Conservation (phyloP, 1,140 invertebrate genomes). For the Dufourea novaeangliae region DNA sequence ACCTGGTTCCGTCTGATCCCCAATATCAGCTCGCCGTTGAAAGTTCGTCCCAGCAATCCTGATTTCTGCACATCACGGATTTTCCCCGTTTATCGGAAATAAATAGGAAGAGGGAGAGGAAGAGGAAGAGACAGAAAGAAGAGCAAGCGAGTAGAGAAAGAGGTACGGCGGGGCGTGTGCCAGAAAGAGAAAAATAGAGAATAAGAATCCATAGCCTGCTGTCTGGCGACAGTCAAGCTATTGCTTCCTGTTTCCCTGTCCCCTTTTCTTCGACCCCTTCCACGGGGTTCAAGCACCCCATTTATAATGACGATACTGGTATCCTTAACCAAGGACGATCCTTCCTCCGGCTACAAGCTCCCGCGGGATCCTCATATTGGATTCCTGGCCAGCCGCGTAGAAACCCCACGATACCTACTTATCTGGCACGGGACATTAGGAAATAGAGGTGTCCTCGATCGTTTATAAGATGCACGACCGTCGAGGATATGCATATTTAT, state of each 20-base stretch:
- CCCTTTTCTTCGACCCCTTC: not conserved
- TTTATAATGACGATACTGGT: conserved; percentile 61
- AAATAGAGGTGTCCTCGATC: conserved; percentile 56
- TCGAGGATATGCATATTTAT: conserved; percentile 25
- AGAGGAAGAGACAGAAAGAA: not conserved
- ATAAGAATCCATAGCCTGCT: conserved; percentile 11
- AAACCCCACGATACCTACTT: conserved; percentile 44
- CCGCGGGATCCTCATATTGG: conserved; percentile 54
- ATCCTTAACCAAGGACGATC: conserved; percentile 50
- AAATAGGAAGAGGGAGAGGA: conserved; percentile 18
- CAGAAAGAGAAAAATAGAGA: not conserved
- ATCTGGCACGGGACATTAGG: conserved; percentile 35
- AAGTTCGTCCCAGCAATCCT: conserved; percentile 37
- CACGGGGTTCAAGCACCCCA: conserved; percentile 56
- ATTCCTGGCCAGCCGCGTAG: conserved; percentile 46
- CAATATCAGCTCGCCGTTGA: conserved; percentile 4
- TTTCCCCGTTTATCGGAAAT: conserved; percentile 38
- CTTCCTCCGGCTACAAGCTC: conserved; percentile 48
- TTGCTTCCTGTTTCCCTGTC: conserved; percentile 26
- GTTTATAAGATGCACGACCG: conserved; percentile 20
- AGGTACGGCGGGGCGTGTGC: not conserved
- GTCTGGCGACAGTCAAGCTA: conserved; percentile 53
- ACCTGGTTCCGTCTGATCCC: not conserved
- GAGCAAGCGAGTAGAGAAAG: not conserved
- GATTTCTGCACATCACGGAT: conserved; percentile 27